Percentiles rank a stretch among this genome's conserved stretches.
Conservation (phyloP, 1,140 invertebrate genomes). For the Medauroidea extradentata region DNA sequence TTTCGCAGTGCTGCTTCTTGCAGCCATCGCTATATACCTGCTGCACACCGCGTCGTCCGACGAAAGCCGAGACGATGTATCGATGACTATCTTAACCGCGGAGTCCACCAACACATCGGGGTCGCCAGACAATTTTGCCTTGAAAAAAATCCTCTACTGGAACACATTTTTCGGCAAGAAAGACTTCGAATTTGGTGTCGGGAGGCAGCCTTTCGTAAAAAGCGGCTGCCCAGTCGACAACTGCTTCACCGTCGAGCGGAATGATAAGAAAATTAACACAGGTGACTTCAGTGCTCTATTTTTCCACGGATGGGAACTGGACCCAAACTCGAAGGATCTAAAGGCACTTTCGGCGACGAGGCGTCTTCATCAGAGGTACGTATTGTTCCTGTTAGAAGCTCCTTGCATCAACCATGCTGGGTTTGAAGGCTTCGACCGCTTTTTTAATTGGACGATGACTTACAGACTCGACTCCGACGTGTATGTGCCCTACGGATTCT, state of each 20-base stretch:
- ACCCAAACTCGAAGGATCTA: too few relatives aligned
- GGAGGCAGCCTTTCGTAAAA: background rate
- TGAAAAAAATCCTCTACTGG: background rate
- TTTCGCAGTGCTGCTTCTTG: too few relatives aligned
- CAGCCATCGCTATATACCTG: too few relatives aligned
- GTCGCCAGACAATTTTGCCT: too few relatives aligned
- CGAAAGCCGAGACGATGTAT: too few relatives aligned
- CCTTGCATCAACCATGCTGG: conserved; percentile 30
- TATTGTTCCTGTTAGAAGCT: conserved; percentile 49
- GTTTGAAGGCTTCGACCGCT: conserved; percentile 26
- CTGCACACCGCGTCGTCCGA: too few relatives aligned
- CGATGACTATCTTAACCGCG: too few relatives aligned
- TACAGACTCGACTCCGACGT: conserved; percentile 54
- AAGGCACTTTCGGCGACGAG: too few relatives aligned
- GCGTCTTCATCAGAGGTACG: conserved; percentile 29
- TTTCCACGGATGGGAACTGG: background rate
- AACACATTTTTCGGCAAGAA: background rate
- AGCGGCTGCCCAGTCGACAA: background rate
- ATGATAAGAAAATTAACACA: background rate
- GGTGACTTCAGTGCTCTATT: background rate
- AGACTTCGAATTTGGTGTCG: background rate
- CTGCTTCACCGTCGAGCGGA: background rate
- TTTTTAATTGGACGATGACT: conserved; percentile 59
- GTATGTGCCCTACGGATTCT: conserved; percentile 43
- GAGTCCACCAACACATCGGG: too few relatives aligned